A percentile compares a stretch with the other conserved stretches of the same genome.
Evolutionary conservation across 2,797 vertebrate species (phyloP).

Genomic region (Gymnocypris eckloni): DNA sequence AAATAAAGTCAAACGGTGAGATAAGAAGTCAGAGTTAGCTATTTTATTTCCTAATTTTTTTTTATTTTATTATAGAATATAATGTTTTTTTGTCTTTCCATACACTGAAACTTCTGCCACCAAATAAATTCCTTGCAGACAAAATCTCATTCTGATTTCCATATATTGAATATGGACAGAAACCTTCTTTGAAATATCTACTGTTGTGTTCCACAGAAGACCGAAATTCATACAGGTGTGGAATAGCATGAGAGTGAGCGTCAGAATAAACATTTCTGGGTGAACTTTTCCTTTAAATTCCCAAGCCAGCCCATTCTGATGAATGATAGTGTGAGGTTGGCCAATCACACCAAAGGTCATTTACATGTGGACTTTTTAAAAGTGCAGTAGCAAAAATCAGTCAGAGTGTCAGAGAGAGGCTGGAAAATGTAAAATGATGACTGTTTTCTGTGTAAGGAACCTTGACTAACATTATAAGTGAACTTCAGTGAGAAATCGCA

Average conservation of each 20-base stretch:
- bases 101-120: too few relatives aligned
- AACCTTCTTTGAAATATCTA: background rate
- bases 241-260: background rate
- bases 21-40: too few relatives aligned
- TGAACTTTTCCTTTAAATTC: background rate
- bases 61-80: too few relatives aligned
- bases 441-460: background rate
- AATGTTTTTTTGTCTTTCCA: too few relatives aligned
- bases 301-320: background rate
- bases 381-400: constrained; percentile 4
- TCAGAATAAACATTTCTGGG: background rate
- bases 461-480: constrained; percentile 10
- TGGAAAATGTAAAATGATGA: background rate
- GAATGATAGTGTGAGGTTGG: background rate
- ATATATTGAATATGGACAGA: too few relatives aligned
- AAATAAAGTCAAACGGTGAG: too few relatives aligned
- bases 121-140: too few relatives aligned
- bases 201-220: background rate
- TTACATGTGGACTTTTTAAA: constrained; percentile 11
- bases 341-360: background rate
- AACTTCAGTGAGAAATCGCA: background rate
- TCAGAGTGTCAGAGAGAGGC: background rate
- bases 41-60: too few relatives aligned
- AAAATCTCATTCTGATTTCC: too few relatives aligned
- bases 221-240: background rate